Percentiles rank a stretch among this genome's conserved stretches.
Conservation (phyloP, 1,140 invertebrate genomes). For the Drosophila punjabiensis region DNA sequence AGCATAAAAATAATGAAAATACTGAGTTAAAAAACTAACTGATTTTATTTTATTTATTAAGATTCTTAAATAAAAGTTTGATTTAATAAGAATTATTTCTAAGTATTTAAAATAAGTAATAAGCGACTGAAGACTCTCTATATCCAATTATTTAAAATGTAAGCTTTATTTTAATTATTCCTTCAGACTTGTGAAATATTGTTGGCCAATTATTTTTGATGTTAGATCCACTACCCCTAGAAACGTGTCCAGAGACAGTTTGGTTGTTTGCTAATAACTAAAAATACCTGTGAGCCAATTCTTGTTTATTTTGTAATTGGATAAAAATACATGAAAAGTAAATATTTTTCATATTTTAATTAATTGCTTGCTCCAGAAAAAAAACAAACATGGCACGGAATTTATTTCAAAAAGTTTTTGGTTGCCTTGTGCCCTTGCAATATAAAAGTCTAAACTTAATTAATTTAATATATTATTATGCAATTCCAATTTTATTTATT, state of each 20-base stretch:
- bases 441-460: no score
- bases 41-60: no score
- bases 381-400: neutral
- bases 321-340: neutral
- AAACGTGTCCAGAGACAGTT: neutral
- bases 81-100: no score
- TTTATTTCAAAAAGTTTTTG: neutral
- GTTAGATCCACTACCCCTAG: neutral
- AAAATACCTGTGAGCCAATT: neutral
- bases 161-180: no score
- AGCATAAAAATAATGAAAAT: no score
- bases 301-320: constrained; percentile 11
- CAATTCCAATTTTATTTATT: neutral
- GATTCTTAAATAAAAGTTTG: no score
- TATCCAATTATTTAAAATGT: no score
- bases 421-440: no score
- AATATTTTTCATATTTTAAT: neutral
- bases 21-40: no score
- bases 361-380: neutral
- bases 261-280: neutral
- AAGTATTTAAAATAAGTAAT: no score
- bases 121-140: no score
- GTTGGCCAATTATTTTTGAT: neutral
- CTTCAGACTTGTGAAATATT: neutral
- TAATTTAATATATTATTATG: no score